Evolutionary conservation across 2,113 vertebrate species (phyloP).

Genomic region (Urocitellus parryii): DNA sequence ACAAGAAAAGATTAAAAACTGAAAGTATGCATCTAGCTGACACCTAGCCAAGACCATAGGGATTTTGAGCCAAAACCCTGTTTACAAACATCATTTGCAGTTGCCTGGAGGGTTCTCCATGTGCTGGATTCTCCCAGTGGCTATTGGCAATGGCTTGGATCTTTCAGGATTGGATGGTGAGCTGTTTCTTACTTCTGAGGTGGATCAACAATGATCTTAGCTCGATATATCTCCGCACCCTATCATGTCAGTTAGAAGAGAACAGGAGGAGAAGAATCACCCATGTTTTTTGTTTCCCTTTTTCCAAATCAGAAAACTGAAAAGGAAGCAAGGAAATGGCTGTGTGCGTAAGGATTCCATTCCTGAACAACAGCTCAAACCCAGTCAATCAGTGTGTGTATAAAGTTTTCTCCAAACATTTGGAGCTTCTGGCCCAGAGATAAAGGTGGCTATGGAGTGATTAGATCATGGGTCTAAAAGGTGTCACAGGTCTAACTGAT

Average conservation of each 20-base stretch:
- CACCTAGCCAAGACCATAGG: not conserved
- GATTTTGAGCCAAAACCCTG: not conserved
- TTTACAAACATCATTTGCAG: not conserved
- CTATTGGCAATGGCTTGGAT: not conserved
- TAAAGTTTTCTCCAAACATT: not conserved
- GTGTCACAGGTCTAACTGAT: fast-evolving
- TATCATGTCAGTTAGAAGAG: not conserved
- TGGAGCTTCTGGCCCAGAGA: not conserved
- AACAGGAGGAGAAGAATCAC: not conserved
- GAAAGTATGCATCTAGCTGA: not conserved
- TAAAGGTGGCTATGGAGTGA: not conserved
- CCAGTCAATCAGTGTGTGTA: not conserved
- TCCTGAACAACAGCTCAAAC: not conserved
- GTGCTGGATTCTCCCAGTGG: not conserved
- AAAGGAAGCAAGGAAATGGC: not conserved
- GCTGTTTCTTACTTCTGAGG: not conserved
- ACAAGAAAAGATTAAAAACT: not conserved
- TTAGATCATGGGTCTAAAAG: not conserved
- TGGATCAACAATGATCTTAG: not conserved
- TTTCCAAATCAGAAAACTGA: not conserved
- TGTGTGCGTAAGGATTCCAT: not conserved
- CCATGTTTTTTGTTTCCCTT: not conserved
- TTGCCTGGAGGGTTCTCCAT: not conserved
- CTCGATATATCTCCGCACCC: not conserved
- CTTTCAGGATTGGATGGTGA: not conserved